Evolutionary conservation across 2,888 invertebrate species (phyloP), one percentile per base, ranked within the genome.

Genomic region (Dynastes grantii): DNA sequence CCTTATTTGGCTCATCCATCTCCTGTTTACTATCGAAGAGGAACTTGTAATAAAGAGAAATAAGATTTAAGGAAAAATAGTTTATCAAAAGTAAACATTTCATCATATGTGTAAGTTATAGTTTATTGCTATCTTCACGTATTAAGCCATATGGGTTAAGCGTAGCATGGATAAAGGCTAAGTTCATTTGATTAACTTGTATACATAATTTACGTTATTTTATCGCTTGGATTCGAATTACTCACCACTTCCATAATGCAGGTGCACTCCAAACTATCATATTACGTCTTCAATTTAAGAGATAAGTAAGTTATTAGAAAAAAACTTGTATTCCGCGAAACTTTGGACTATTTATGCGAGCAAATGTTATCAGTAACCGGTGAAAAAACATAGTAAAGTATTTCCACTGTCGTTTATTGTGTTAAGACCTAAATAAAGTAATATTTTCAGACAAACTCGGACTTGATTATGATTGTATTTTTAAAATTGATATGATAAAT

Each of bases 1-100:
- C 81, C 88, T 89, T 51, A 84, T 75, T 49, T 85, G 85, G 80
- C 86, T 86, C 76, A 84, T 86, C 85, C 85, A 86, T 85, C 87
- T 84, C 81, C 68, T 79, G 3, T 78, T 58, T 49, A 64, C 67
- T 16, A 68, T 49, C 22, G 53, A 61, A 29, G 45, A 11, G 13
- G 58, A 11, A 63, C 73, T 75, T 58, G 4, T 40, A 68, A 68
- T n/a, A 53, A 63, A 61, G 6, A 45, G 1, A 45, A 45, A n/a
- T 11, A 45, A n/a, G 9, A 61, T 8, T 29, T 53, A 64, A 40
- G n/a, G 6, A 2, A 29, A 63, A 63, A 2, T 32, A 63, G 29
- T 63, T 63, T 61, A 22, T 61, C 11, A 2, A 16, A 55, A 4
- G 22, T 22, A 55, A 55, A 55, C 6, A 16, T 55, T 55, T 45